Evolutionary conservation across 2,797 vertebrate species (phyloP).

Genomic region (Mastacembelus armatus): DNA sequence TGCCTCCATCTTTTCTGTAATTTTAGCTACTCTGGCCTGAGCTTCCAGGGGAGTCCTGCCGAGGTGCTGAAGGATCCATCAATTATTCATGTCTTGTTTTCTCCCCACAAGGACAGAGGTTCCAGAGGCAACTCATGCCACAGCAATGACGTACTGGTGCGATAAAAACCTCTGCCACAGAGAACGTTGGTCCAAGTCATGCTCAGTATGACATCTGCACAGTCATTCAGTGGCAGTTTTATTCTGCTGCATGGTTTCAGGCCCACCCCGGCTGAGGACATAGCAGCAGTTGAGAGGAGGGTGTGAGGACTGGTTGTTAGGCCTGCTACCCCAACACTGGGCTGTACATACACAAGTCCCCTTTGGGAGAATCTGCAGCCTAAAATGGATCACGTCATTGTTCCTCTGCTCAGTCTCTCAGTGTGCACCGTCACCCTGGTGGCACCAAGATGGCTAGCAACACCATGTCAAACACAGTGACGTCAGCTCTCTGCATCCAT

Average conservation of each 20-base stretch:
- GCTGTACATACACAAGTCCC: conserved; percentile 33
- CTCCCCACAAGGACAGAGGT: conserved; percentile 53
- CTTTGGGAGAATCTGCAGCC: conserved; percentile 61
- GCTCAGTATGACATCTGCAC: conserved; percentile 50
- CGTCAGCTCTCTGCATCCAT: conserved; percentile 75
- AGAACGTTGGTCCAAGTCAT: conserved; percentile 3
- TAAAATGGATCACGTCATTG: conserved; percentile 57
- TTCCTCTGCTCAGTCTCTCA: conserved; percentile 44
- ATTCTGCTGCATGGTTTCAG: conserved; percentile 39
- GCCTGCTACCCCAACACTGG: conserved; percentile 18
- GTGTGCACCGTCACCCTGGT: conserved; percentile 69
- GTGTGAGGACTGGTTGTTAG: conserved; percentile 39
- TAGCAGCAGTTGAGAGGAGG: conserved; percentile 28
- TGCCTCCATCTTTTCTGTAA: no score
- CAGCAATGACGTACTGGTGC: conserved; percentile 28
- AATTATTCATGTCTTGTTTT: conserved; percentile 65
- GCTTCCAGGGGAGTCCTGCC: conserved; percentile 26
- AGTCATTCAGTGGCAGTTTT: conserved; percentile 41
- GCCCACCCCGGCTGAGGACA: conserved; percentile 28
- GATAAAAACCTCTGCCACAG: conserved; percentile 5
- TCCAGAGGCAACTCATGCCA: conserved; percentile 2
- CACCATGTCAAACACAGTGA: conserved; percentile 69
- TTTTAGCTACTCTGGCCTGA: conserved; percentile 23
- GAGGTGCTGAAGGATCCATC: conserved; percentile 35
- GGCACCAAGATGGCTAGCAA: conserved; percentile 67